Conservation (phyloP, 2,113 vertebrate genomes). For the Aplodontia rufa region DNA sequence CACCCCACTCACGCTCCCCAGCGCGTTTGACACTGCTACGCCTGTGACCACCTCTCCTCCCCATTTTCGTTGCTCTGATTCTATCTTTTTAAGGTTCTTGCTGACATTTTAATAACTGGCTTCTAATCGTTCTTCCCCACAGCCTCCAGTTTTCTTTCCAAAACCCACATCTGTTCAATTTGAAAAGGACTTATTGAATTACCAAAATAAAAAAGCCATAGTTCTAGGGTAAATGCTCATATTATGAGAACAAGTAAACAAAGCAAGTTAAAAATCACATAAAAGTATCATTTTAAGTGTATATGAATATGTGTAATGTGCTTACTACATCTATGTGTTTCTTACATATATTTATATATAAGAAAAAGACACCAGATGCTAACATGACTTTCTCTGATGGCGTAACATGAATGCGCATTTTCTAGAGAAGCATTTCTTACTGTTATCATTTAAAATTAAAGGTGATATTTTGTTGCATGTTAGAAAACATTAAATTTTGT, state of each 20-base stretch:
- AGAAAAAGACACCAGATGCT: not conserved
- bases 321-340: not conserved
- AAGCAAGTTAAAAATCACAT: not conserved
- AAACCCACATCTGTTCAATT: constrained; percentile 16
- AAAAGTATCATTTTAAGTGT: not conserved
- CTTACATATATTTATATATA: not conserved
- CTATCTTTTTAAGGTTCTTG: not conserved
- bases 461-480: not conserved
- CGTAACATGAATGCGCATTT: not conserved
- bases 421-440: not conserved
- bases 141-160: constrained; percentile 1
- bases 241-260: not conserved
- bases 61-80: not conserved
- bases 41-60: not conserved
- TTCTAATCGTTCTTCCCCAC: not conserved
- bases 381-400: not conserved
- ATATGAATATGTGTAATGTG: not conserved
- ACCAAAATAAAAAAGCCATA: not conserved
- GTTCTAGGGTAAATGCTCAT: not conserved
- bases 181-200: not conserved
- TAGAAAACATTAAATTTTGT: not conserved
- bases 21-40: not conserved
- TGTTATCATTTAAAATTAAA: constrained; percentile 17
- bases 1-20: not conserved
- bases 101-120: not conserved